Base-by-base conservation (phyloP, 2,888 invertebrate genomes). In the Lasioglossum figueresi region DNA sequence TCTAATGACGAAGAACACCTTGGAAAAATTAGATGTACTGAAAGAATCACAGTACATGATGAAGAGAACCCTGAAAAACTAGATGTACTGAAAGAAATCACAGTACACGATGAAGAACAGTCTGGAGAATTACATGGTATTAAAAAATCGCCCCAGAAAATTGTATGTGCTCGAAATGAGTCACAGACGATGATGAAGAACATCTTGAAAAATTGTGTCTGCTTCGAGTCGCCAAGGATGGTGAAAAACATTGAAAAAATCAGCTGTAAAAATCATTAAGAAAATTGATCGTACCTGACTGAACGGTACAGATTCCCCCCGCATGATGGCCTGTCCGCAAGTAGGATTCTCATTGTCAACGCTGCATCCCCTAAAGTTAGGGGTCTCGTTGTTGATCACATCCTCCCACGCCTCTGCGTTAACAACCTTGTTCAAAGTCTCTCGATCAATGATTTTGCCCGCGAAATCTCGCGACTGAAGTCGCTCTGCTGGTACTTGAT, bases 391-490 rank as follows among this genome's bases (percentile, higher is more conserved):
- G 86, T 95, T 95, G 75, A 94, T 93, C 19, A 95, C 95, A 80
- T 95, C 94, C 90, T 96, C 96, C 66, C 89, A 93, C 0, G 95
- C 95, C 89, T 95, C 95, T 1, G 95, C 95, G 90, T 96, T 96
- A 5, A 96, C 95, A 79, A 95, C 93, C 92, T 95, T 84, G 86
- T 87, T 79, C 71, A 78, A 88, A 86, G 43, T 70, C 45, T 40
- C 70, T 43, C 72, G 80, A 80, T 84, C 82, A 85, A 85, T 85
- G 84, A 59, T 31, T 40, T 37, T 77, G 63, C 31, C 40, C 73
- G 72, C 76, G 79, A 59, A 14, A 48, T 79, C 31, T 40, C 34
- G 79, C 16, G 34, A 59, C n/a, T 23, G 23, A 23, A 52, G 40
- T 40, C 19, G 27, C 80, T 85, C 84, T 37, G 79, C 37, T 66